Percentiles rank a stretch among this genome's conserved stretches.
phyloP scores from a whole-genome alignment of 2,888 invertebrate species.

The Agrochola lychnidis region DNA sequence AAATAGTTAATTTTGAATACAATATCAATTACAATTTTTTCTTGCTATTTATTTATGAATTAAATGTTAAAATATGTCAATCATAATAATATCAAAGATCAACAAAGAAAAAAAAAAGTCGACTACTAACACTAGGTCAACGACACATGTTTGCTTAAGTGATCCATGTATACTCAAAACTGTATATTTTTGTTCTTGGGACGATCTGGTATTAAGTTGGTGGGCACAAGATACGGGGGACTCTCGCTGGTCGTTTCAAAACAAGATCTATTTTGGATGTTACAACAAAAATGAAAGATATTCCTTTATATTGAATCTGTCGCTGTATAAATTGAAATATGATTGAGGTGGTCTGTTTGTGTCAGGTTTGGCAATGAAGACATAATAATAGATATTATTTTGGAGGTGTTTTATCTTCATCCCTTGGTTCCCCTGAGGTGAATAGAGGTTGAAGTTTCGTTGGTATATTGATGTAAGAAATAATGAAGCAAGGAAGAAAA shows the following conservation, averaged over 20 bases:
- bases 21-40: no score
- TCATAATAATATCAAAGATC: no score
- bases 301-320: constrained; percentile 37
- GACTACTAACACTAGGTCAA: no score
- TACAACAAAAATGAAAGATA: constrained; percentile 8
- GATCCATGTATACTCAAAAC: no score
- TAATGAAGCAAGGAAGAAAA: no score
- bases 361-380: constrained; percentile 16
- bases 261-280: constrained; percentile 1
- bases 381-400: constrained; percentile 16
- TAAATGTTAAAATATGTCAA: no score
- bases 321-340: constrained; percentile 46
- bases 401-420: not conserved
- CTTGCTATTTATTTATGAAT: no score
- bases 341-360: constrained; percentile 30
- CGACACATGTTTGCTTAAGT: no score
- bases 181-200: no score
- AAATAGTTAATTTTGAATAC: no score
- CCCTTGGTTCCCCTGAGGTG: not conserved
- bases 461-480: no score
- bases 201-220: not conserved
- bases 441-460: not conserved
- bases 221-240: not conserved
- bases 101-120: no score
- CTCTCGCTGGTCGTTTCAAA: not conserved